Evolutionary conservation across 2,113 vertebrate species (phyloP).

Genomic region (Podilymbus podiceps): DNA sequence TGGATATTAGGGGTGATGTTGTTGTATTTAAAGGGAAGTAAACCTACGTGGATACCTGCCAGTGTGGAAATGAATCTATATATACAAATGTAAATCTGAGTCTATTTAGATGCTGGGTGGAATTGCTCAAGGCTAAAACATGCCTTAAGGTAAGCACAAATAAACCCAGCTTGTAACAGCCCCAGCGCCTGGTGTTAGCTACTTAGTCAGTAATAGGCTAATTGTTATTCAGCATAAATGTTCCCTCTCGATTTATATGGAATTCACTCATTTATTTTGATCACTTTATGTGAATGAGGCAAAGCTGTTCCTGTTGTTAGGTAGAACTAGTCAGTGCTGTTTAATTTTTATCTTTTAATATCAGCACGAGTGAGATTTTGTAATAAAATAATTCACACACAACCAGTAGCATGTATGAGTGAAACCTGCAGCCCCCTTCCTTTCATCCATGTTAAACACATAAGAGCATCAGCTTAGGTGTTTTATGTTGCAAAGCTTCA

Average conservation of each 20-base stretch:
- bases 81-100: not conserved
- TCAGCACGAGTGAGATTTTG: not conserved
- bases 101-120: not conserved
- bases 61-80: constrained; percentile 27
- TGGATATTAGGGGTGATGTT: constrained; percentile 8
- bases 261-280: constrained; percentile 47
- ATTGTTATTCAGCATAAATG: constrained; percentile 43
- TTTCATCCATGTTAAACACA: constrained; percentile 2
- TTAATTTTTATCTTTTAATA: not conserved
- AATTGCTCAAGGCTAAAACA: not conserved
- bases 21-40: constrained; percentile 43
- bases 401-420: not conserved
- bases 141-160: constrained; percentile 8
- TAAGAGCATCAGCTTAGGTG: not conserved
- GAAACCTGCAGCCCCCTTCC: not conserved
- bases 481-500: constrained; percentile 30
- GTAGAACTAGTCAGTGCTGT: not conserved
- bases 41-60: not conserved
- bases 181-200: not conserved
- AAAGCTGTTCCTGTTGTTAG: not conserved
- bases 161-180: not conserved
- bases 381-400: not conserved
- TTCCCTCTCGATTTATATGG: not conserved
- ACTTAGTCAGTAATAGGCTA: constrained; percentile 25
- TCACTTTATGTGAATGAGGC: not conserved